Conservation (phyloP, 2,113 vertebrate species). For the Atrichornis clamosus region DNA sequence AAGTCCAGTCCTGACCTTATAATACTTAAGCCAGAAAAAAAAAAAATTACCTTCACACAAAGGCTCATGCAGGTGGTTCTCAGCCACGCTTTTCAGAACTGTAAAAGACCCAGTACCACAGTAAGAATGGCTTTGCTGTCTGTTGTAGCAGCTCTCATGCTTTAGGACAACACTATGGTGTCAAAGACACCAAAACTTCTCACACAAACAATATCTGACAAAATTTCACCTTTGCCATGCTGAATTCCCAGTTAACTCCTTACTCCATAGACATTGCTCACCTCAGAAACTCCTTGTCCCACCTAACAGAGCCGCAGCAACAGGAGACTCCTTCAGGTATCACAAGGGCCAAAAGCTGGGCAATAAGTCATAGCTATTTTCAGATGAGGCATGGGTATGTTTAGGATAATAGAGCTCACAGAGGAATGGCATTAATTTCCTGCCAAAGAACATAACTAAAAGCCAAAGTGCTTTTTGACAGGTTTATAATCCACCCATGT, state of each 20-base stretch:
- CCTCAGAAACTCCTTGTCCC: not conserved
- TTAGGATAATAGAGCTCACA: not conserved
- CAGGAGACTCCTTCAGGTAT: not conserved
- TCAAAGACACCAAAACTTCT: not conserved
- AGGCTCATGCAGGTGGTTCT: not conserved
- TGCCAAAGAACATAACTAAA: constrained; percentile 8
- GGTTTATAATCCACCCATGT: constrained; percentile 33
- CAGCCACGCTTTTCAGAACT: not conserved
- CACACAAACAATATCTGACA: not conserved
- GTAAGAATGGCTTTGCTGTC: not conserved
- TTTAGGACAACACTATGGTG: not conserved
- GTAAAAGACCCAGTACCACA: not conserved
- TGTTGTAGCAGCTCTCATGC: not conserved
- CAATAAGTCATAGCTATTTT: not conserved
- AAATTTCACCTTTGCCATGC: not conserved
- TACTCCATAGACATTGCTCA: not conserved
- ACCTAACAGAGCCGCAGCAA: not conserved
- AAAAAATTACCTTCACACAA: not conserved
- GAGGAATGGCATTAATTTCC: not conserved
- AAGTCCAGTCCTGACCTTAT: not conserved
- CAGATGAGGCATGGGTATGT: not conserved
- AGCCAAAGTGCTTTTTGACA: constrained; percentile 17
- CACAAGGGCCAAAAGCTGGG: not conserved
- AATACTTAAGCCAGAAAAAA: not conserved
- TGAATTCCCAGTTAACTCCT: not conserved